Evolutionary conservation across 2,888 invertebrate genomes (phyloP), one percentile per base, ranked within the genome.

Genomic region (Phoronis australis): DNA sequence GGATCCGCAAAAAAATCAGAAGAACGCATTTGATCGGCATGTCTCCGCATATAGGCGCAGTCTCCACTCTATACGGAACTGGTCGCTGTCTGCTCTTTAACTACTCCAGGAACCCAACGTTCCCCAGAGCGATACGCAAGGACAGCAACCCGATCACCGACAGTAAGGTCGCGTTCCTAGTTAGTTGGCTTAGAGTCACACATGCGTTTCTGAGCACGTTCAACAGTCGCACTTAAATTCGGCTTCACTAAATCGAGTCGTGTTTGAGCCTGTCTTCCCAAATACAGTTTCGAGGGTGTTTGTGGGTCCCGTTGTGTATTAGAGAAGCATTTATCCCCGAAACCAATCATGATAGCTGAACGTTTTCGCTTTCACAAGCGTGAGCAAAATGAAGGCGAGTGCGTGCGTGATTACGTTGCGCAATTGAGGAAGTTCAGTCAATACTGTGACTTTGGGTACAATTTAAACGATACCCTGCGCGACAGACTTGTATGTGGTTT

Each of bases 401-500:
- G 47, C 23, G 44, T 54, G 9, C 20, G 49, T 12, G 27, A 44
- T 12, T 55, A 35, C 44, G 46, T 51, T 15, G 53, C 55, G 1
- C 40, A 49, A 24, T 38, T 54, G 26, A 43, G 51, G 35, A 44
- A 48, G 20, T 20, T 55, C 18, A 42, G 55, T 23, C 47, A 49
- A 37, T 44, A 57, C 42, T 55, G 55, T 42, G 45, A 58, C 37
- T 55, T 48, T 46, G 40, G 37, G 18, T 48, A n/a, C 15, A 53
- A 48, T 1, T 27, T 58, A 9, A 44, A 52, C n/a, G 42, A 15
- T 3, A 50, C 50, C 47, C 27, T 58, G 6, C 38, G 55, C 42
- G 55, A 56, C 24, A 35, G 54, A 21, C 42, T 54, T 3, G 54
- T 56, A 1, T 51, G 51, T 46, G 48, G 55, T 9, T 42, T 55